A percentile compares a stretch with the other conserved stretches of the same genome.
These are phyloP conservation scores for Anisognathus igniventris DNA, from an alignment of 2,797 vertebrate species.

Conservation along the genomic window DNA sequence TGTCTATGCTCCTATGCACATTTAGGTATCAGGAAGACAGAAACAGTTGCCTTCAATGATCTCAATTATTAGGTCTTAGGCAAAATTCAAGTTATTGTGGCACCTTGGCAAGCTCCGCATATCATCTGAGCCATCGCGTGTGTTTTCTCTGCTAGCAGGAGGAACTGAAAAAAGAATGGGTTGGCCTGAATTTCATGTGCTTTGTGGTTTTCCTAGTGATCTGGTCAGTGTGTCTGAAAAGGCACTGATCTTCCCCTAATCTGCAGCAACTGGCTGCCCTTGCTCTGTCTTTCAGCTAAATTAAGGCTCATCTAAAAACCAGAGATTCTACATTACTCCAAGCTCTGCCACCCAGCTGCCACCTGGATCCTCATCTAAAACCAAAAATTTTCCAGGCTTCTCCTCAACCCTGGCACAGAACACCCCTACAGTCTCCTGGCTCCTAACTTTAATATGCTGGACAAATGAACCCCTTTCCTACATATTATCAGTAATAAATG, in stretches of 20 bases:
- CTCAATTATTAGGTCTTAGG: neutral
- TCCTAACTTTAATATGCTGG: neutral
- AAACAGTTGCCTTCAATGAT: neutral
- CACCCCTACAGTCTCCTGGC: neutral
- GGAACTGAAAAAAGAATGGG: neutral
- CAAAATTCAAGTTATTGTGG: neutral
- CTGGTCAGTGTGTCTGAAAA: accelerated
- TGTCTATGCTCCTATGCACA: neutral
- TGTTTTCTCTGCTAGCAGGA: neutral
- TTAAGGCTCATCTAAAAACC: neutral
- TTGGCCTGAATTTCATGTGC: neutral
- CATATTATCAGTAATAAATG: neutral
- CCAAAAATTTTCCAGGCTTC: neutral
- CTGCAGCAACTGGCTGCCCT: accelerated
- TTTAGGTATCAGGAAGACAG: neutral
- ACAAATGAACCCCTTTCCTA: neutral
- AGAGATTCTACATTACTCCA: accelerated
- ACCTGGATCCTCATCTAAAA: neutral
- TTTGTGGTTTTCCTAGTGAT: neutral
- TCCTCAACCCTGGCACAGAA: neutral
- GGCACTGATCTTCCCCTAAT: neutral
- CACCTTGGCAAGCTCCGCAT: accelerated
- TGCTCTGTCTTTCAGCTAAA: neutral
- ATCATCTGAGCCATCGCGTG: accelerated
- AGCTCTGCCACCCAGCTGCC: accelerated